These are phyloP conservation scores for Meloidogyne hapla DNA, from an alignment of 1,140 invertebrate species.

Conservation along the genomic window DNA sequence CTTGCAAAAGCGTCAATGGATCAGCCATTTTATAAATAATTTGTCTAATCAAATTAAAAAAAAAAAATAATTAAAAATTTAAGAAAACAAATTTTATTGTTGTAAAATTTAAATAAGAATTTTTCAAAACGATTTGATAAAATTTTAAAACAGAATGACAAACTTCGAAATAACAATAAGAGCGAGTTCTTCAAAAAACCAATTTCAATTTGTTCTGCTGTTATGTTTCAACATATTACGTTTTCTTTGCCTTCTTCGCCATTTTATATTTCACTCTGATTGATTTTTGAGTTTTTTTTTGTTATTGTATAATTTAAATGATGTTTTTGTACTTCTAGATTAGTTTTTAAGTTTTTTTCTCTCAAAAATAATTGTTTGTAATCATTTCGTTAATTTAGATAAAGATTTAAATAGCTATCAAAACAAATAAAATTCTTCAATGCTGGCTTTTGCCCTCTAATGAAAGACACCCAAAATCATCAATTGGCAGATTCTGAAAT, in stretches of 20 bases:
- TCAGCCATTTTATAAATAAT: slow-evolving; percentile 29
- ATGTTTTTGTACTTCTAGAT: no score
- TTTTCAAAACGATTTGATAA: background rate
- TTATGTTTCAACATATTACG: no score
- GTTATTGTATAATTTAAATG: no score
- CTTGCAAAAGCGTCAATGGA: slow-evolving; percentile 36
- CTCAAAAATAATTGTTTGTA: no score
- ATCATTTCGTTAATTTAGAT: background rate
- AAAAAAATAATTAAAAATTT: background rate
- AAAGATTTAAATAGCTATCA: background rate
- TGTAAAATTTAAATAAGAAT: background rate
- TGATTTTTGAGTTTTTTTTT: no score
- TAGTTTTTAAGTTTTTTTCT: no score
- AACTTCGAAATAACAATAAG: background rate
- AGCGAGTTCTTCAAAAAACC: no score
- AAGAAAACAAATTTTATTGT: background rate
- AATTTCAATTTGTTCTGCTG: no score
- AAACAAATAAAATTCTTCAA: slow-evolving; percentile 14
- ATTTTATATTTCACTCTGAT: no score
- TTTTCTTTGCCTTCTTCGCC: no score
- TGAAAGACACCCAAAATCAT: slow-evolving; percentile 27
- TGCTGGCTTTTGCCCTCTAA: slow-evolving; percentile 41
- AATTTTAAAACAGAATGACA: background rate
- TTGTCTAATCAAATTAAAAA: background rate
- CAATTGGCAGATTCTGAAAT: slow-evolving; percentile 36